Evolutionary conservation across 1,140 invertebrate species (phyloP).

Genomic region (Tetramorium simillimum): DNA sequence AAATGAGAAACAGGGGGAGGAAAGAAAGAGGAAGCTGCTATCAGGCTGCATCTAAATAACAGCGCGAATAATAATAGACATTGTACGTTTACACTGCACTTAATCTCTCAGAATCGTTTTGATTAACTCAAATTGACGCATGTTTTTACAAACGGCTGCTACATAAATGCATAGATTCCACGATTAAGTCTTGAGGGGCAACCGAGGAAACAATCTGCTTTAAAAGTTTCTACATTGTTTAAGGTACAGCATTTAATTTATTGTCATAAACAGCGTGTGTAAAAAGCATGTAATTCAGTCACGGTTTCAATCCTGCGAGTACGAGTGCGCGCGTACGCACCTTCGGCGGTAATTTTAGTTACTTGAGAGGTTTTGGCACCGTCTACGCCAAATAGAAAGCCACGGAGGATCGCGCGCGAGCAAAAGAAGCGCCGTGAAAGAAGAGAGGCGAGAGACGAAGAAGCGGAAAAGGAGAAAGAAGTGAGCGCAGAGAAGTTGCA

Average conservation of each 20-base stretch:
- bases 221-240: neutral
- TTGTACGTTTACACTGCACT: neutral
- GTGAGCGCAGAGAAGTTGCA: slow-evolving; percentile 55
- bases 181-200: neutral
- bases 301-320: neutral
- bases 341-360: slow-evolving; percentile 83
- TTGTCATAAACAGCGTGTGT: no score
- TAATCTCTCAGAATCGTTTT: neutral
- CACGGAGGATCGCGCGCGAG: slow-evolving; percentile 51
- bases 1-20: slow-evolving; percentile 25
- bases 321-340: slow-evolving; percentile 69
- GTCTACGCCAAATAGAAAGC: slow-evolving; percentile 77
- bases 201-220: neutral
- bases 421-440: slow-evolving; percentile 68
- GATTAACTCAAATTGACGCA: neutral
- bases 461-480: slow-evolving; percentile 67
- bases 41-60: slow-evolving; percentile 9
- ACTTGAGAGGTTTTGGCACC: slow-evolving; percentile 83
- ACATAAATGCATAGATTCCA: neutral
- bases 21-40: neutral
- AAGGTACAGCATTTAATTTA: no score
- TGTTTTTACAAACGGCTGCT: neutral
- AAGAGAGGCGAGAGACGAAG: slow-evolving; percentile 42
- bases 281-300: neutral
- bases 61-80: slow-evolving; percentile 9